Base-by-base conservation (phyloP, 2,888 invertebrate genomes). In the Tineola bisselliella region DNA sequence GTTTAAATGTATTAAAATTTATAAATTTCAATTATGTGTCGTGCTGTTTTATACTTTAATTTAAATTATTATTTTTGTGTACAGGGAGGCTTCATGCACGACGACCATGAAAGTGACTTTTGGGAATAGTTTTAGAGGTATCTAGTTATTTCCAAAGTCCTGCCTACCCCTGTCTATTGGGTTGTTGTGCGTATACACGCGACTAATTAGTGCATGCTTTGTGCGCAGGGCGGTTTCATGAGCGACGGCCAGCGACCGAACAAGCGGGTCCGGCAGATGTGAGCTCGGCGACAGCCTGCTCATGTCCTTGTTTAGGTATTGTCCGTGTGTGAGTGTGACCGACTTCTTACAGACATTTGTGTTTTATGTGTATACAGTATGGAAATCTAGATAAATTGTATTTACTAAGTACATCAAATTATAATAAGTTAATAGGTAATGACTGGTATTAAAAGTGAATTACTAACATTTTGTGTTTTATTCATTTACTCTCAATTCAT, bases 401-500 rank as follows among this genome's bases (percentile, higher is more conserved):
- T 86, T 86, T 84, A 86, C 86, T 84, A 84, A 87, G 87, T 84
- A 83, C 84, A 84, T 75, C 74, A 69, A 76, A 75, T 81, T 74
- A 81, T 78, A 80, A 73, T 84, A 83, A 87, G 82, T 76, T 80
- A 77, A 58, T 58, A 38, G 19, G 38, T 75, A 74, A 19, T 86
- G 86, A 84, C 87, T 81, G 73, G 74, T 82, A 84, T 84, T 86
- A 83, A 84, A 86, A 78, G 75, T 77, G 77, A 19, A 81, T 80
- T 80, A 84, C 84, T 84, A 84, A 86, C 80, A 13, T 65, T 64
- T 58, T 17, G 63, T 38, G 65, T 69, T 67, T 73, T 67, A 69
- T 71, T 71, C 67, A 54, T 56, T 25, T n/a, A n/a, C n/a, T n/a
- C n/a, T n/a, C n/a, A n/a, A n/a, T n/a, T n/a, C n/a, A n/a, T n/a